Evolutionary conservation across 2,113 vertebrate genomes (phyloP), one percentile per base, ranked within the genome.

Genomic region (Pachypanchax playfairii): DNA sequence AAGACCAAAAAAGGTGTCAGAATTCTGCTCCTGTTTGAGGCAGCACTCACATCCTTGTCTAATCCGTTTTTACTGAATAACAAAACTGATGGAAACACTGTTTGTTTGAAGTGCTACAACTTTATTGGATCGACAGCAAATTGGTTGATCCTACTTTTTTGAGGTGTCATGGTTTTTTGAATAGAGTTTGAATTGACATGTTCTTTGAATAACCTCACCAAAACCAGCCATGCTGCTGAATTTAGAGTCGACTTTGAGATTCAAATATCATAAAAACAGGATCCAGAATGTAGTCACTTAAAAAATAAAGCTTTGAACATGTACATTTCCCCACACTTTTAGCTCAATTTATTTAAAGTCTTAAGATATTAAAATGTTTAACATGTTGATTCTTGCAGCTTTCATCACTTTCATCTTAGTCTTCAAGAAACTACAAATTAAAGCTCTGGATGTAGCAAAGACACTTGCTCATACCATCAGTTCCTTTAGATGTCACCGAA

Each of bases 1-100:
- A 46, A 69, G 12, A 80, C 77, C 64, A 82, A 82, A 83, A 68
- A 82, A 22, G 11, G 36, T 36, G 50, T 71, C 41, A 52, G 46
- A 51, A 43, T 13, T 13, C 9, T 48, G 47, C n/a, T 55, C 21
- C 21, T 21, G 14, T 22, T 47, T 35, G 38, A 24, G 20, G 50
- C 22, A 15, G 22, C 31, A 54, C 49, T 62, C 29, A 20, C 18
- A 14, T 24, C 52, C 53, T 6, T 43, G 11, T 60, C 46, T 0
- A 7, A 28, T 43, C 35, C 0, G 14, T 20, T 58, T 38, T 18
- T 10, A 57, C 10, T 47, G 13, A 46, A 2, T 0, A 26, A 15
- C 4, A 42, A 24, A 33, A 62, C 28, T 15, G 1, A 35, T 55
- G 21, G 25, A 29, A n/a, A 58, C 29, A 31, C 7, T 7, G 35